These are phyloP conservation scores for Pristionchus exspectatus DNA, from an alignment of 2,888 invertebrate genomes.

Conservation along the genomic window DNA sequence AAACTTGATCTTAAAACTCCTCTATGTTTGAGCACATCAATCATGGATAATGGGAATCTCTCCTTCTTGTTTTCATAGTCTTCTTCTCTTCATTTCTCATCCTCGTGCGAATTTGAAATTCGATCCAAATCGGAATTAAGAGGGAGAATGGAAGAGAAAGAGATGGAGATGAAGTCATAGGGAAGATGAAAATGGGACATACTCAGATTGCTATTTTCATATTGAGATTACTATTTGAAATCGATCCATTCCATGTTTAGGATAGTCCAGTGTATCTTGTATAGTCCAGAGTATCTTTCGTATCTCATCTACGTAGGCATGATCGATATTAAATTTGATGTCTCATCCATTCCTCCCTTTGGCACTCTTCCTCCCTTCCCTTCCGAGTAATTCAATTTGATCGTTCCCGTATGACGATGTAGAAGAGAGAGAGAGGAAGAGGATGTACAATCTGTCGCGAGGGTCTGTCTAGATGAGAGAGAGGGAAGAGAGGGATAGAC, in stretches of 20 bases:
- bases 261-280: background rate
- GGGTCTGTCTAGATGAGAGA: background rate
- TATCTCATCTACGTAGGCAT: background rate
- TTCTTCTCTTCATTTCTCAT: constrained; percentile 26
- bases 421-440: background rate
- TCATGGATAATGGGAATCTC: background rate
- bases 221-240: background rate
- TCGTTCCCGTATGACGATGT: constrained; percentile 43
- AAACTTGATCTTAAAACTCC: background rate
- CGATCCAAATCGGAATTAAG: constrained; percentile 15
- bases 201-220: background rate
- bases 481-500: background rate
- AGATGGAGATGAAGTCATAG: background rate
- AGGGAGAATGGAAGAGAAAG: background rate
- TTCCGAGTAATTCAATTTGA: constrained; percentile 43
- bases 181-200: background rate
- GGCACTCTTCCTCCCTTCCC: constrained; percentile 7
- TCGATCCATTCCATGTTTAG: background rate
- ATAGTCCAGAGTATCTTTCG: no score
- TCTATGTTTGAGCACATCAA: background rate
- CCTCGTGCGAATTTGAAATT: constrained; percentile 44
- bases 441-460: constrained; percentile 29
- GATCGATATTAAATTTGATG: constrained; percentile 2
- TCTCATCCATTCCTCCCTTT: background rate
- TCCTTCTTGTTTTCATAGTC: constrained; percentile 7